These are phyloP conservation scores for Spisula solida DNA, from an alignment of 2,888 invertebrate species.

Conservation along the genomic window DNA sequence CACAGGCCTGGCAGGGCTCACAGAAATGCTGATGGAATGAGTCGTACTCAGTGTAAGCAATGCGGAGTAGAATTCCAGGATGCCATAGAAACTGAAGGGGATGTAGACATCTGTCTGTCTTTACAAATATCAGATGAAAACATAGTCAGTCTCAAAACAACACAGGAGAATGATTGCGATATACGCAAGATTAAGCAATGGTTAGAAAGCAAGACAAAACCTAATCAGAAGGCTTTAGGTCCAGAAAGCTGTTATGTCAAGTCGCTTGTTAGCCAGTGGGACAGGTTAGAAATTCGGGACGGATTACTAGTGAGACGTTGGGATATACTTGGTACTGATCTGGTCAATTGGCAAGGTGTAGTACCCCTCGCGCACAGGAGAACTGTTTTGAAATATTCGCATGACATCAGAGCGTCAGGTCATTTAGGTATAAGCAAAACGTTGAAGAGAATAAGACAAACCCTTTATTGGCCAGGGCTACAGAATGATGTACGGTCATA, in stretches of 20 bases:
- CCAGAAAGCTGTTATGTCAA: neutral
- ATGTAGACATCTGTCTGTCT: neutral
- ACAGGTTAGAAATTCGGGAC: neutral
- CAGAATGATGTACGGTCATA: slow-evolving; percentile 38
- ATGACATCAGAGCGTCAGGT: slow-evolving; percentile 43
- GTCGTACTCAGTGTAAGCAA: slow-evolving; percentile 41
- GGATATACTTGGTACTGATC: neutral
- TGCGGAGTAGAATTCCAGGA: slow-evolving; percentile 12
- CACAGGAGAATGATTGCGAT: neutral
- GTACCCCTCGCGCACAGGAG: neutral
- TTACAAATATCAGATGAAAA: neutral
- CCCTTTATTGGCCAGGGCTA: slow-evolving; percentile 43
- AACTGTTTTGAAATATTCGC: no score
- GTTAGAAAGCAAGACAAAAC: neutral
- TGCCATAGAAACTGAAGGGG: neutral
- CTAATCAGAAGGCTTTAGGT: neutral
- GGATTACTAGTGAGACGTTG: neutral
- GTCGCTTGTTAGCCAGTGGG: neutral
- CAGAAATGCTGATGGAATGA: slow-evolving; percentile 41
- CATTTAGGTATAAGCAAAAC: slow-evolving; percentile 44
- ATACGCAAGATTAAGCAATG: neutral
- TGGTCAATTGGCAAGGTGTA: neutral
- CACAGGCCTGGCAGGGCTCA: slow-evolving; percentile 35
- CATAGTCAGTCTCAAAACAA: neutral
- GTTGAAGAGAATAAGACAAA: neutral